These are phyloP conservation scores for Dryadula phaetusa DNA, from an alignment of 2,888 invertebrate genomes.

Conservation along the genomic window DNA sequence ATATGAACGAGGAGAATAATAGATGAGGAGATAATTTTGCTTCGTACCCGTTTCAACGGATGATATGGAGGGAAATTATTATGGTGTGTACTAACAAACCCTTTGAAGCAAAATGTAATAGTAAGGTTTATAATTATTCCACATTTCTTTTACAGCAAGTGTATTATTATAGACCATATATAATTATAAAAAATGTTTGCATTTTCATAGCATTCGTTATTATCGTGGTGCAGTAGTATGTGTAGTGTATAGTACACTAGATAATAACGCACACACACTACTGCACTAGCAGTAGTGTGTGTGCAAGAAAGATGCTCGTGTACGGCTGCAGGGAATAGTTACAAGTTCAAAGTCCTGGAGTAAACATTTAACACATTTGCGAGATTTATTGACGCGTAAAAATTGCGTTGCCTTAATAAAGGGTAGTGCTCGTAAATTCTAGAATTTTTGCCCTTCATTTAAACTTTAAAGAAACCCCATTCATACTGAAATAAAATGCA, in stretches of 20 bases:
- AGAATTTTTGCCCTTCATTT: too few relatives aligned
- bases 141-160: not conserved
- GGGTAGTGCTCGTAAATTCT: not conserved
- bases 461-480: too few relatives aligned
- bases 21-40: constrained; percentile 38
- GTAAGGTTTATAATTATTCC: not conserved
- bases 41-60: constrained; percentile 27
- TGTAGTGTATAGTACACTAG: too few relatives aligned
- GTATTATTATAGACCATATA: not conserved
- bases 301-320: too few relatives aligned
- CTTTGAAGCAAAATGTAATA: not conserved
- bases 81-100: constrained; percentile 3
- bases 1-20: constrained; percentile 39
- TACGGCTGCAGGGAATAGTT: too few relatives aligned
- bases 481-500: too few relatives aligned
- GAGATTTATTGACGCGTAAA: not conserved
- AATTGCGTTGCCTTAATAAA: not conserved
- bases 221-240: not conserved
- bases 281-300: too few relatives aligned
- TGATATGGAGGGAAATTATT: constrained; percentile 28
- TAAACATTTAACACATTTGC: not conserved
- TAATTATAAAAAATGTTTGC: not conserved
- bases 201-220: not conserved
- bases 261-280: too few relatives aligned
- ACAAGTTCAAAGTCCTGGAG: too few relatives aligned